Conservation (phyloP, 2,113 vertebrate genomes). For the Setophaga kirtlandii region DNA sequence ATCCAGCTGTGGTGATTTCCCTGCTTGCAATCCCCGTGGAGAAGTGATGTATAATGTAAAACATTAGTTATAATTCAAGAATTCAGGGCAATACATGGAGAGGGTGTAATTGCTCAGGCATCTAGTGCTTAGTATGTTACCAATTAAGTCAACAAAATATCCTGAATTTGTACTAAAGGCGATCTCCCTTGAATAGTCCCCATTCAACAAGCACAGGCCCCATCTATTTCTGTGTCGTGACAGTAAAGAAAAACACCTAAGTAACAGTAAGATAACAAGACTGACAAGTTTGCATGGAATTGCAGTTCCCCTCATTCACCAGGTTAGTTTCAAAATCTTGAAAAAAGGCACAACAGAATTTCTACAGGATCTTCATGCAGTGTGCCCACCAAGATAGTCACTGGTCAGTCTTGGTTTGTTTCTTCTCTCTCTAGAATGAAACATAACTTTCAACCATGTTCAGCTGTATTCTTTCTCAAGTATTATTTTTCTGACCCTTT, state of each 20-base stretch:
- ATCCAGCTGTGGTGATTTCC: background rate
- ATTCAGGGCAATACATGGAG: background rate
- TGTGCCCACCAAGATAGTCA: background rate
- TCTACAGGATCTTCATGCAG: background rate
- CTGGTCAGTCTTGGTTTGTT: background rate
- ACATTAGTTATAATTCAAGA: background rate
- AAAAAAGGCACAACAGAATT: background rate
- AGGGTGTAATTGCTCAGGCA: background rate
- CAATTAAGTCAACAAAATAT: background rate
- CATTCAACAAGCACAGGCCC: background rate
- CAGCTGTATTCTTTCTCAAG: background rate
- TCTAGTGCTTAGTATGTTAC: background rate
- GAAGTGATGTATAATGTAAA: background rate
- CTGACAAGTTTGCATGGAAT: background rate
- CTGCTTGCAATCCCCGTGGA: background rate
- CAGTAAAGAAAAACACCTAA: background rate
- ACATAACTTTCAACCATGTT: accelerated
- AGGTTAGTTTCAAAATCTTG: background rate
- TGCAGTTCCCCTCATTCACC: background rate
- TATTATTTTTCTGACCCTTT: background rate
- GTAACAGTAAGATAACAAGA: background rate
- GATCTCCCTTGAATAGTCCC: background rate
- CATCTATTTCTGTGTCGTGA: background rate
- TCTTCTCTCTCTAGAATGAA: background rate
- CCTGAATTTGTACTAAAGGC: background rate